Conservation (phyloP, 2,113 vertebrate species). For the Burhinus bistriatus region DNA sequence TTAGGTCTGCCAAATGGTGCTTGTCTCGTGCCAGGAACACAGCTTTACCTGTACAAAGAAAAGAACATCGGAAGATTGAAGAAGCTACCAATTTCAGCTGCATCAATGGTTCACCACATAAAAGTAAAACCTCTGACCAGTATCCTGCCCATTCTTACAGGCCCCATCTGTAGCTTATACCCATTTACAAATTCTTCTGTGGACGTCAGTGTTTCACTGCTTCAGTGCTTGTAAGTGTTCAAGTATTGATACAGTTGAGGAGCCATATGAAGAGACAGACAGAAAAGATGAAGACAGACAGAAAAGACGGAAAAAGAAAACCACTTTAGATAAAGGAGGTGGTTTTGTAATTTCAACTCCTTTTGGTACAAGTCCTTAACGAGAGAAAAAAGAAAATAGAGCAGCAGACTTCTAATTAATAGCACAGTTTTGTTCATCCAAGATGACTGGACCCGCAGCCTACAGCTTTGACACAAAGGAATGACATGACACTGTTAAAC, state of each 20-base stretch:
- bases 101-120: not conserved
- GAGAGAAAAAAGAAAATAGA: not conserved
- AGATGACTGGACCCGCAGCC: not conserved
- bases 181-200: not conserved
- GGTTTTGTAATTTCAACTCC: not conserved
- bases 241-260: not conserved
- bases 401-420: not conserved
- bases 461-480: not conserved
- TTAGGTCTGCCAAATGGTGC: constrained; percentile 81
- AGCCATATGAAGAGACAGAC: not conserved
- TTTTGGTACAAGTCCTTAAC: not conserved
- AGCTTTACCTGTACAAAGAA: constrained; percentile 75
- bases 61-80: not conserved
- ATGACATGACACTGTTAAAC: not conserved
- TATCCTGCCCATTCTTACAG: not conserved
- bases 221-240: not conserved
- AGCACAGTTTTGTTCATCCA: not conserved
- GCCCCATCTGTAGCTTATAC: not conserved
- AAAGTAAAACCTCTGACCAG: not conserved
- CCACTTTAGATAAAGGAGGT: not conserved
- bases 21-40: constrained; percentile 84
- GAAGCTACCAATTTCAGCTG: not conserved
- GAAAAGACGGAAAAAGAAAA: not conserved
- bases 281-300: not conserved
- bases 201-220: not conserved